These are phyloP conservation scores for Epizoanthus stellaris DNA, from an alignment of 92 coral and sea anemone species.

Conservation along the genomic window DNA sequence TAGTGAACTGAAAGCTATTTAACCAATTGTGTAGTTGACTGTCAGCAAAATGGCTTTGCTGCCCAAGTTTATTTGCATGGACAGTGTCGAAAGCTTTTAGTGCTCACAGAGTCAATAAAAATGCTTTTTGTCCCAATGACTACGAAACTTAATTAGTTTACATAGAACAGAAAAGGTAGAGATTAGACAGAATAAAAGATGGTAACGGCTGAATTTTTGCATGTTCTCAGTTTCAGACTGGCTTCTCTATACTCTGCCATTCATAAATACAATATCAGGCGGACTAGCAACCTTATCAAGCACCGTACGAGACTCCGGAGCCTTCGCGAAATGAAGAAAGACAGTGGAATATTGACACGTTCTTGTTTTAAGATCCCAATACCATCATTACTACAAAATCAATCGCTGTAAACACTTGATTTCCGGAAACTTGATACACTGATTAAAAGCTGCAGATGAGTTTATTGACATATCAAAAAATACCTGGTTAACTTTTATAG, in stretches of 20 bases:
- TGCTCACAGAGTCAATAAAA: slow-evolving; percentile 29
- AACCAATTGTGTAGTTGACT: slow-evolving; percentile 12
- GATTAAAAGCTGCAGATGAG: slow-evolving; percentile 30
- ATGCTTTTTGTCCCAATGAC: slow-evolving; percentile 19
- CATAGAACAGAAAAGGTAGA: slow-evolving; percentile 25
- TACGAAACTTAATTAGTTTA: slow-evolving; percentile 30
- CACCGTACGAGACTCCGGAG: background rate
- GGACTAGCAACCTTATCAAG: background rate
- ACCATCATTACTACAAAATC: slow-evolving; percentile 31
- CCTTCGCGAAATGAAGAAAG: background rate
- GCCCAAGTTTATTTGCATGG: slow-evolving; percentile 16
- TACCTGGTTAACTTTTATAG: background rate
- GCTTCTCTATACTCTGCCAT: background rate
- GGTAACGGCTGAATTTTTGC: slow-evolving; percentile 10
- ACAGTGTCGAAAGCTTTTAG: slow-evolving; percentile 36
- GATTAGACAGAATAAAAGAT: slow-evolving; percentile 7
- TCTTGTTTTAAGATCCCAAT: slow-evolving; percentile 28
- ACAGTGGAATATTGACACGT: slow-evolving; percentile 5
- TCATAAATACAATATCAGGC: background rate
- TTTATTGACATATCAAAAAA: slow-evolving; percentile 48
- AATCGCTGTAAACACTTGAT: slow-evolving; percentile 42
- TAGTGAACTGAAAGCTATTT: slow-evolving; percentile 4
- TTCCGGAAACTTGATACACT: slow-evolving; percentile 42
- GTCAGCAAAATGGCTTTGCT: slow-evolving; percentile 8
- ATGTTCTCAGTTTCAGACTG: background rate